Base-by-base conservation (phyloP, 2,888 invertebrate genomes). In the Eurois occulta region DNA sequence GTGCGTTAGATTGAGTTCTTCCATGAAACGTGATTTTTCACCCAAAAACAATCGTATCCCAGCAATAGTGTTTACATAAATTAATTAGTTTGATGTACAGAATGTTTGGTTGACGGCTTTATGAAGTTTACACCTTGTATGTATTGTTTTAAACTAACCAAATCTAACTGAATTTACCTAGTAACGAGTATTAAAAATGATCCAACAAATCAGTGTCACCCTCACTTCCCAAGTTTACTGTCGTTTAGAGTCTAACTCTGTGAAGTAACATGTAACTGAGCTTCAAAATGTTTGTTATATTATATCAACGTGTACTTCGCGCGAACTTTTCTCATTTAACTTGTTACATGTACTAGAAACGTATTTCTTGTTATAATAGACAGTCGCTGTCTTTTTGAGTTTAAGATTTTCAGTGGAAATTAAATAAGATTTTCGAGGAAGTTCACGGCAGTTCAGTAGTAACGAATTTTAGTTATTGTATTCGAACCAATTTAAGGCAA, bases 291-390 rank as follows among this genome's bases (percentile, higher is more conserved):
- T 81, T 81, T 74, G 81, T 77, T 74, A 68, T 52, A 66, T 46
- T 75, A 74, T 72, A 84, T 72, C 35, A 76, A 73, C 24, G 70
- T 65, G 69, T 81, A 71, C 81, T 80, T 72, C 18, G 24, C 28
- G 41, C 13, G 21, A 87, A 85, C 65, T 87, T 86, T 85, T 85
- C 85, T 69, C 77, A 85, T 86, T 75, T 79, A 86, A 86, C 75
- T 85, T 86, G 48, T 58, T 64, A 68, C 62, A 65, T 69, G 55
- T 52, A 83, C 32, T 46, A 11, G 13, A 58, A 35, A 48, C n/a
- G 62, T 72, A 21, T 71, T 72, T 66, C 71, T 65, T 69, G 41
- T 72, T 72, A 64, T 74, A 79, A 71, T 58, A 58, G 77, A 80
- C 68, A 21, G 70, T 24, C 18, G 64, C 43, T 72, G 69, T 70